Evolutionary conservation across 2,797 vertebrate genomes (phyloP).

Genomic region (Clarias fuscus): DNA sequence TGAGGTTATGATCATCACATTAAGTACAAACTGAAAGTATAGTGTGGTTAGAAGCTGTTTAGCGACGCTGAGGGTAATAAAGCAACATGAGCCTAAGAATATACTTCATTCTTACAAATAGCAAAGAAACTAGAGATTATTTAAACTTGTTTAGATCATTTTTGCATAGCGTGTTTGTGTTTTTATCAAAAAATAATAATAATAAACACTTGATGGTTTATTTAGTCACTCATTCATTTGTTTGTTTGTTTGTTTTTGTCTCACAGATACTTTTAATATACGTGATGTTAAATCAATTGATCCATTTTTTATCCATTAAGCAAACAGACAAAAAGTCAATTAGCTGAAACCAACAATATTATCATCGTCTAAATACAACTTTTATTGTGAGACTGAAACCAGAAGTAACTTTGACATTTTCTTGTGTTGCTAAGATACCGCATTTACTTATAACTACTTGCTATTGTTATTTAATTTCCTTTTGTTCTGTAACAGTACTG

Average conservation of each 20-base stretch:
- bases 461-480: background rate
- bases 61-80: background rate
- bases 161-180: background rate
- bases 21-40: background rate
- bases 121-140: background rate
- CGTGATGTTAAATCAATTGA: too few relatives aligned
- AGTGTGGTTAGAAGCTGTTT: background rate
- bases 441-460: background rate
- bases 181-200: background rate
- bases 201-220: background rate
- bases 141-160: background rate
- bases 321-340: too few relatives aligned
- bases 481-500: background rate
- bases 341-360: background rate
- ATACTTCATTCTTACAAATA: background rate
- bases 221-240: too few relatives aligned
- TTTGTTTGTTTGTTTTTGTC: too few relatives aligned
- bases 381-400: background rate
- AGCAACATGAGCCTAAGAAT: background rate
- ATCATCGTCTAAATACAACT: background rate
- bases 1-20: background rate
- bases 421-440: slow-evolving; percentile 10
- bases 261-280: too few relatives aligned
- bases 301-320: too few relatives aligned
- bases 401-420: background rate